Evolutionary conservation across 2,888 invertebrate species (phyloP).

Genomic region (Hartigia nigra): DNA sequence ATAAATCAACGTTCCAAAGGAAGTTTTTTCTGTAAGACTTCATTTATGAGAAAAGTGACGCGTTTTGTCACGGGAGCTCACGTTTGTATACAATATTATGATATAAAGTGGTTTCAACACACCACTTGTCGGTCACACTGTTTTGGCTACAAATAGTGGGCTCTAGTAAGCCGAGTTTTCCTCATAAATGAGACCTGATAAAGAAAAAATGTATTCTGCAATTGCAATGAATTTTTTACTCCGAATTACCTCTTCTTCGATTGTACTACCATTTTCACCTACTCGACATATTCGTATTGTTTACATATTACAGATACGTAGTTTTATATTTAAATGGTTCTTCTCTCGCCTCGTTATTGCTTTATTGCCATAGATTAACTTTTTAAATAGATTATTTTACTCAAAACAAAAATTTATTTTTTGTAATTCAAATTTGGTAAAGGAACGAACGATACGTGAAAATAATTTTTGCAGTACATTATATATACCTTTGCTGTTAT

Average conservation of each 20-base stretch:
- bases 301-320: background rate
- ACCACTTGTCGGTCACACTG: too few species aligned
- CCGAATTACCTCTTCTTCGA: background rate
- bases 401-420: too few species aligned
- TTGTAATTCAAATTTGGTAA: too few species aligned
- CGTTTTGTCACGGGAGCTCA: background rate
- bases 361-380: too few species aligned
- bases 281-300: background rate
- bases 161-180: too few species aligned
- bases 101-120: background rate
- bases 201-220: too few species aligned
- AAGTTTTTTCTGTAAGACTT: background rate
- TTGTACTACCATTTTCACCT: background rate
- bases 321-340: background rate
- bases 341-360: background rate
- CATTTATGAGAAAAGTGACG: background rate
- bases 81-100: background rate
- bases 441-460: too few species aligned
- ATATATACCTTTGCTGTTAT: background rate
- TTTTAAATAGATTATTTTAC: too few species aligned
- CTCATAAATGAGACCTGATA: too few species aligned
- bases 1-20: background rate
- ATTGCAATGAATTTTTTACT: background rate
- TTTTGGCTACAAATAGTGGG: too few species aligned
- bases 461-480: background rate